Evolutionary conservation across 1,140 invertebrate genomes (phyloP), one percentile per base, ranked within the genome.

Genomic region (Coelopa frigida): DNA sequence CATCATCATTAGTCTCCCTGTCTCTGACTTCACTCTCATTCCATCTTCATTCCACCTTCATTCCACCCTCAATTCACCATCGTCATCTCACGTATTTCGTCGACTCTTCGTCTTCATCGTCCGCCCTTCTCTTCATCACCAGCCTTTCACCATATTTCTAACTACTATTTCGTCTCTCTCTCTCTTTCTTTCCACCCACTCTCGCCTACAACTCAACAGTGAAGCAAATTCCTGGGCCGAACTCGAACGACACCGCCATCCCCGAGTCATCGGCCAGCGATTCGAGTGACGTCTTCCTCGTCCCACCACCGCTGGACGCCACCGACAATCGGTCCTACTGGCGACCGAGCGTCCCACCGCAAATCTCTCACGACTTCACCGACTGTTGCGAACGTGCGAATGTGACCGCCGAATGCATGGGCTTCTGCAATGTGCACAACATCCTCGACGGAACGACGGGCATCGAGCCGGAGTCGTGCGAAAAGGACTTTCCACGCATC

Each of bases 351-450:
- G 44, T 57, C 11, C 51, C 57, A 17, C 61, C 64, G 12, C 53
- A 55, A 62, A 42, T 74, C 0, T 68, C 74, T 11, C 84, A 86
- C 59, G 84, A 88, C 59, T 87, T 84, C 57, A 86, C 84, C 0
- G 79, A 82, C 36, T 90, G 87, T 61, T 90, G 87, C 54, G 54
- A 80, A 4, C 62, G 71, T 1, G 71, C 75, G 24, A 85, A 85
- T 54, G 85, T 90, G 0, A 78, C 78, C 2, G 57, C 70, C 3
- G 63, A 72, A 27, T 90, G 87, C 61, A 72, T 84, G 31, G 84
- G 84, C 22, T 89, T 87, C 58, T 90, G 86, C 69, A 85, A 81
- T 53, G 80, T 90, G n/a, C 80, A 86, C 57, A 85, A 82, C 49
- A 87, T 88, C 38, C 60, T 89, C 12, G 83, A 87, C 59, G 83